Conservation (phyloP, 2,113 vertebrate genomes). For the Regulus satrapa region DNA sequence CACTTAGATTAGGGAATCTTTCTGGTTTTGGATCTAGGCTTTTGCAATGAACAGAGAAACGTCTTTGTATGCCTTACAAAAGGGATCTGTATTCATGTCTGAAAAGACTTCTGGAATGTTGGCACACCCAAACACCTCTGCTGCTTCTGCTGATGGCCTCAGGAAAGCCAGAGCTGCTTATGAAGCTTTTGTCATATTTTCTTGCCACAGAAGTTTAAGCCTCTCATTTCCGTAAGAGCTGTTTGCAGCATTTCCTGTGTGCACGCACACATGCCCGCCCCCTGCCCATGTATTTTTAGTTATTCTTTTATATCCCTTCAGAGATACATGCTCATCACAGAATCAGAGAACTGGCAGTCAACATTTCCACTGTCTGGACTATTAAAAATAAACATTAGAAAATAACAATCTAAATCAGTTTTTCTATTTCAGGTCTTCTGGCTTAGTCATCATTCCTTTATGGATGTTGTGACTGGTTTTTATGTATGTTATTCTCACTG, state of each 20-base stretch:
- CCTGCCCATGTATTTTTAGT: neutral
- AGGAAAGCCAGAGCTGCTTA: neutral
- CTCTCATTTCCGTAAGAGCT: neutral
- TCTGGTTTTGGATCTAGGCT: neutral
- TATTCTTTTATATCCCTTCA: neutral
- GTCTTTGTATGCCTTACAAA: slow-evolving; percentile 4
- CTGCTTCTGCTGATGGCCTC: neutral
- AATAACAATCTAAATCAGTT: neutral
- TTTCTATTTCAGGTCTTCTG: slow-evolving; percentile 21
- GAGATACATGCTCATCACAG: neutral
- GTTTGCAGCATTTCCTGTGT: neutral
- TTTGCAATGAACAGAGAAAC: neutral
- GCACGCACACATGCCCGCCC: fast-evolving
- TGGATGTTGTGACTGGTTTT: neutral
- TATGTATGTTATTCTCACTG: neutral
- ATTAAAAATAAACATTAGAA: slow-evolving; percentile 24
- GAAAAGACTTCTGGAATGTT: slow-evolving; percentile 39
- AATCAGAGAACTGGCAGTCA: neutral
- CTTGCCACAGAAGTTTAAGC: neutral
- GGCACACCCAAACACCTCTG: slow-evolving; percentile 11
- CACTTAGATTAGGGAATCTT: neutral
- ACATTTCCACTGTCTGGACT: neutral
- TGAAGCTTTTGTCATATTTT: neutral
- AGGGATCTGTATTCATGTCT: slow-evolving; percentile 14
- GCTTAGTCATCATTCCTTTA: slow-evolving; percentile 28